Conservation (phyloP, 2,113 vertebrate genomes). For the Spizaetus ornatus region DNA sequence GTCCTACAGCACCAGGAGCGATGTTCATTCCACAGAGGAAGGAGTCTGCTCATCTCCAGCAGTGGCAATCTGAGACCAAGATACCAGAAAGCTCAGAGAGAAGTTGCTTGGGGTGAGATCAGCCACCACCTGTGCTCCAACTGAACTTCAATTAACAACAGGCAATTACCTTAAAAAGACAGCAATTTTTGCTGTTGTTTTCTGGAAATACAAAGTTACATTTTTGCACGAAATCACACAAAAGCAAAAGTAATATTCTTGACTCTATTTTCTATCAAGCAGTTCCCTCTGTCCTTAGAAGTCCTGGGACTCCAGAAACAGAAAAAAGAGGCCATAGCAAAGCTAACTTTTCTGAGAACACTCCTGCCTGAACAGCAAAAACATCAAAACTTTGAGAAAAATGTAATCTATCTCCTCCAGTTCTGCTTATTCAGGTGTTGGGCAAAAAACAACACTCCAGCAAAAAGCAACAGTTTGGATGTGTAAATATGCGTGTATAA, state of each 20-base stretch:
- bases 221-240: not conserved
- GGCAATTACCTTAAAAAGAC: not conserved
- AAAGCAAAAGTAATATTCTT: not conserved
- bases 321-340: not conserved
- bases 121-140: not conserved
- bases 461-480: not conserved
- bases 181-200: not conserved
- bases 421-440: not conserved
- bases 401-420: not conserved
- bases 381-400: constrained; percentile 13
- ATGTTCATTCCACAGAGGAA: not conserved
- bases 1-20: not conserved
- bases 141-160: not conserved
- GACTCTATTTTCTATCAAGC: not conserved
- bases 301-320: not conserved
- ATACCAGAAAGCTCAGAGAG: not conserved
- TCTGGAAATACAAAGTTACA: not conserved
- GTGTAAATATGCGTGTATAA: not conserved
- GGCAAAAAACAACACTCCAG: not conserved
- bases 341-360: not conserved
- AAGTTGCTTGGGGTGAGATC: not conserved
- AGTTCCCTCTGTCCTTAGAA: not conserved
- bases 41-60: not conserved
- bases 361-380: constrained; percentile 4
- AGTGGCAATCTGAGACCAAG: not conserved